These are phyloP conservation scores for Tethya wilhelma DNA, from an alignment of 37 sponge, comb jelly and placozoan species.

Conservation along the genomic window DNA sequence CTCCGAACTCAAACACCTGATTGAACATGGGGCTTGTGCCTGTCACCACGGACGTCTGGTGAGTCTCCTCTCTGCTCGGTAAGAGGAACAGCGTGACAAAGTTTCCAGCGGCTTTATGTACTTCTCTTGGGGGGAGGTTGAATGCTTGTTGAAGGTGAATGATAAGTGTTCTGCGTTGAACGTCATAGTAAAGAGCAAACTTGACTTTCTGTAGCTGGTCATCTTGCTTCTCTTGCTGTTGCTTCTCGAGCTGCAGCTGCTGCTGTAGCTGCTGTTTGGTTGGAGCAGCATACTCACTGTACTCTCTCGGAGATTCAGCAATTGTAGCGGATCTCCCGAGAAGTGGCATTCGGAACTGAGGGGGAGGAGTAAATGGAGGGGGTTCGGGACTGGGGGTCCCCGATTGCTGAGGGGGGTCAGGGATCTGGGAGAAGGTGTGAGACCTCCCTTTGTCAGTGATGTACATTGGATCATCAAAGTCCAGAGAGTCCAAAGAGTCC, in stretches of 20 bases:
- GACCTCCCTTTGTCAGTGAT: neutral
- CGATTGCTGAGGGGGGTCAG: neutral
- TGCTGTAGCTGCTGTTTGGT: too few species aligned
- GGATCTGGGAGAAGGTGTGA: neutral
- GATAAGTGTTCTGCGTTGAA: slow-evolving; percentile 40
- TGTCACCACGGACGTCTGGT: slow-evolving; percentile 13
- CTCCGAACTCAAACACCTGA: slow-evolving; percentile 66
- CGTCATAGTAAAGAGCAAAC: slow-evolving; percentile 59
- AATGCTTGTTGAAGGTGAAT: slow-evolving; percentile 35
- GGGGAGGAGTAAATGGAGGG: slow-evolving; percentile 17
- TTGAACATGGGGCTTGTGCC: slow-evolving; percentile 23
- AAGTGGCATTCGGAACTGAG: too few species aligned
- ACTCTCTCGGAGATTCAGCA: neutral
- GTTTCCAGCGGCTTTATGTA: neutral
- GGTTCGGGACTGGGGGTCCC: neutral
- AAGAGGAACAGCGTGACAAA: slow-evolving; percentile 50
- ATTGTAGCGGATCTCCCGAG: too few species aligned
- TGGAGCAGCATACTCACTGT: neutral
- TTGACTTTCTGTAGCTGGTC: neutral
- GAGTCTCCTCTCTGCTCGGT: slow-evolving; percentile 45
- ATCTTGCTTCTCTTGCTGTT: too few species aligned
- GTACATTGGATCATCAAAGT: slow-evolving; percentile 1
- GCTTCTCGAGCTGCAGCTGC: too few species aligned
- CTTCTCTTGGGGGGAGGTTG: slow-evolving; percentile 11
- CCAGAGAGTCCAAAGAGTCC: too few species aligned